Percentiles rank a stretch among this genome's conserved stretches.
phyloP scores from a whole-genome alignment of 2,888 invertebrate species.

The Portevinia maculata region DNA sequence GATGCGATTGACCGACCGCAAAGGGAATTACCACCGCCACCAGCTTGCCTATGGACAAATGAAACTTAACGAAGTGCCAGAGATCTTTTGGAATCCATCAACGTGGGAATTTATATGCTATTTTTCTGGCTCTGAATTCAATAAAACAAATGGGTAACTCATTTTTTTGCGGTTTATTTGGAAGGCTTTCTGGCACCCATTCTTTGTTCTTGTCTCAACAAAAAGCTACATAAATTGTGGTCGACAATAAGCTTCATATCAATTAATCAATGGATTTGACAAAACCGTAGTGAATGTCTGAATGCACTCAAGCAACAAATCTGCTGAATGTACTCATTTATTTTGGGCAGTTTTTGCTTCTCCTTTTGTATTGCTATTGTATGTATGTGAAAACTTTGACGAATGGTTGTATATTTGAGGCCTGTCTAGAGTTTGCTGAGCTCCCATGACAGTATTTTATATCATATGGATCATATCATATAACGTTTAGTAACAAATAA shows the following conservation, averaged over 20 bases:
- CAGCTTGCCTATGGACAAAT: background rate
- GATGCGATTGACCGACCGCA: conserved; percentile 57
- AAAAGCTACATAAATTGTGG: conserved; percentile 52
- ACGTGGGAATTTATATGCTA: conserved; percentile 42
- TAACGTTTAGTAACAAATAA: no score
- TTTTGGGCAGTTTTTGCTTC: background rate
- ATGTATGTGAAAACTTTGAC: no score
- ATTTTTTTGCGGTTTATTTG: conserved; percentile 59
- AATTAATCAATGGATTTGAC: conserved; percentile 71
- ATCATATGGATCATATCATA: no score
- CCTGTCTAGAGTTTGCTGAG: no score
- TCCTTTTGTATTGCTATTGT: background rate
- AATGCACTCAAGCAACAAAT: conserved; percentile 60
- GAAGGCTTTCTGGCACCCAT: conserved; percentile 10
- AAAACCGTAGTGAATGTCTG: conserved; percentile 53
- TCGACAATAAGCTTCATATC: conserved; percentile 54
- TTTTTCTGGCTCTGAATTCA: conserved; percentile 51
- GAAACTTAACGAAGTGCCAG: conserved; percentile 31
- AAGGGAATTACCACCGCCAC: conserved; percentile 38
- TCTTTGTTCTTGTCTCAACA: conserved; percentile 14
- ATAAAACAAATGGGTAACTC: conserved; percentile 57
- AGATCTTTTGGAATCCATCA: conserved; percentile 50
- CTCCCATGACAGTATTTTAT: no score
- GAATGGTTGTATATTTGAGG: no score
- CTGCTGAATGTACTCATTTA: conserved; percentile 46